A percentile compares a stretch with the other conserved stretches of the same genome.
Conservation (phyloP, 2,888 invertebrate species). For the Philhelius pedissequus region DNA sequence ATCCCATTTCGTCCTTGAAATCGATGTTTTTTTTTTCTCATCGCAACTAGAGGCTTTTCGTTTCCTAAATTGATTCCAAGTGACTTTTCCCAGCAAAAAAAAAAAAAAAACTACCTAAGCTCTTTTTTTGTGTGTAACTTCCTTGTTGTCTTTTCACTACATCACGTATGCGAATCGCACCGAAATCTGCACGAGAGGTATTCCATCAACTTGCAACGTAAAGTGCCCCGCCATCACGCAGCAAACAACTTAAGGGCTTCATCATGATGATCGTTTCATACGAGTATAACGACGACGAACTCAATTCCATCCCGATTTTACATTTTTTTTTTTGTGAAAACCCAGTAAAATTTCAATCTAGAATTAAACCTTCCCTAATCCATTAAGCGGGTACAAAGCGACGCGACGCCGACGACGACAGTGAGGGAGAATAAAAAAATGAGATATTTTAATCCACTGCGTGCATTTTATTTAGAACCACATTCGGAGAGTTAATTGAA, state of each 20-base stretch:
- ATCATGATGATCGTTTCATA: not conserved
- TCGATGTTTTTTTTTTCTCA: not conserved
- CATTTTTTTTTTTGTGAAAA: not conserved
- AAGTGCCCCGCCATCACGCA: not conserved
- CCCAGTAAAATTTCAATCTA: constrained; percentile 1
- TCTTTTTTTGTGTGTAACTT: not conserved
- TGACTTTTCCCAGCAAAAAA: not conserved
- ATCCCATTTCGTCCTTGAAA: not conserved
- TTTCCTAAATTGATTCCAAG: not conserved
- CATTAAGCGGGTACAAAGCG: constrained; percentile 3
- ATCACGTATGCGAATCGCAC: not conserved
- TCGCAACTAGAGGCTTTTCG: not conserved
- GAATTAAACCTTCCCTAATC: constrained; percentile 31
- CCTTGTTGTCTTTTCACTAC: not conserved
- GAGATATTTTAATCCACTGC: constrained; percentile 1
- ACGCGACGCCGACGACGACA: not conserved
- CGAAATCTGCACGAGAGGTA: not conserved
- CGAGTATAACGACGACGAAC: not conserved
- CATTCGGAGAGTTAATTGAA: constrained; percentile 39
- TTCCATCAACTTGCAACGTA: not conserved
- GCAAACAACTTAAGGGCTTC: not conserved
- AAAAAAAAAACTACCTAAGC: not conserved
- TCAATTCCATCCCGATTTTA: not conserved
- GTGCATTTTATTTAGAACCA: constrained; percentile 18
- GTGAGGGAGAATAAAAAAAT: not conserved